A percentile compares a stretch with the other conserved stretches of the same genome.
These are phyloP conservation scores for Eubasilissa splendida DNA, from an alignment of 2,888 invertebrate genomes.

Conservation along the genomic window DNA sequence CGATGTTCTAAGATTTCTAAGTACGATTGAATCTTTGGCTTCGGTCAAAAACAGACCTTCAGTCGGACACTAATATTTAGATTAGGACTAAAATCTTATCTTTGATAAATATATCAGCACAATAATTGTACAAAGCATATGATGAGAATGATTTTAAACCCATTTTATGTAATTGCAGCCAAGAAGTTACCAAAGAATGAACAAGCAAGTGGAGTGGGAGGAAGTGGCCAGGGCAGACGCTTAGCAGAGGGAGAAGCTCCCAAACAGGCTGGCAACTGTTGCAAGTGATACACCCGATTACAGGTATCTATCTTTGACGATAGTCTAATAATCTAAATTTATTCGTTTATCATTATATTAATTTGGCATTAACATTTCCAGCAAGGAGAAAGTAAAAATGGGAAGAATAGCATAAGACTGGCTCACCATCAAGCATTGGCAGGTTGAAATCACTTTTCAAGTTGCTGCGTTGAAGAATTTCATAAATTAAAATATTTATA, in stretches of 20 bases:
- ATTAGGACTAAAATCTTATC: no score
- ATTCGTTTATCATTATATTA: background rate
- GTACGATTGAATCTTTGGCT: no score
- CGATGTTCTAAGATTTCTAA: no score
- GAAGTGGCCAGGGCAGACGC: slow-evolving; percentile 83
- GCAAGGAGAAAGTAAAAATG: slow-evolving; percentile 53
- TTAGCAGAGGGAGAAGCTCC: slow-evolving; percentile 87
- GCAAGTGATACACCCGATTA: slow-evolving; percentile 86
- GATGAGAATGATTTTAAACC: no score
- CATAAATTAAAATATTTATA: slow-evolving; percentile 51
- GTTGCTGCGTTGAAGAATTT: slow-evolving; percentile 55
- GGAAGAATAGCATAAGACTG: slow-evolving; percentile 59
- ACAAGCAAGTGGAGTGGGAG: slow-evolving; percentile 80
- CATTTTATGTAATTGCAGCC: slow-evolving; percentile 73
- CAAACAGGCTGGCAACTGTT: slow-evolving; percentile 89
- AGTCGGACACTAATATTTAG: no score
- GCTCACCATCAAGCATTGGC: slow-evolving; percentile 58
- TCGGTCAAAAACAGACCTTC: no score
- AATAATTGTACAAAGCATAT: no score
- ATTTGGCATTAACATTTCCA: slow-evolving; percentile 40
- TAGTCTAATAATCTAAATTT: background rate
- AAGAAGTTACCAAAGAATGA: slow-evolving; percentile 97
- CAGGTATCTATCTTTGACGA: slow-evolving; percentile 42
- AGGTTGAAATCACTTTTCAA: slow-evolving; percentile 56
- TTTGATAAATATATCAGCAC: no score